Evolutionary conservation across 2,888 invertebrate species (phyloP), one percentile per base, ranked within the genome.

Genomic region (Eutolmus rufibarbis): DNA sequence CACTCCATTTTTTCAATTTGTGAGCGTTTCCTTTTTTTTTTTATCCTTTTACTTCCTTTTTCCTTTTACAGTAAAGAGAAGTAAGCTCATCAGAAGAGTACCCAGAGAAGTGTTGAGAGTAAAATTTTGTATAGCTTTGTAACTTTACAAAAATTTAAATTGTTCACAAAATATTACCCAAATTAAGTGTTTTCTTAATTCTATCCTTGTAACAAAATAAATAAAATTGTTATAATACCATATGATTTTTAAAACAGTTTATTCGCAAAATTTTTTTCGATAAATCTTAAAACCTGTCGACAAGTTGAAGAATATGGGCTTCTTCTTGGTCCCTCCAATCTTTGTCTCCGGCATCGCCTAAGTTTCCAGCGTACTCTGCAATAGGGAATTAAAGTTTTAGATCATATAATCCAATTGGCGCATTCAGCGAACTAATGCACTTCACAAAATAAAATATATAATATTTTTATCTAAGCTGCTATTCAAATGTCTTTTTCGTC

Each of bases 321-420:
- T 98, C 97, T 91, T 98, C 98, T 90, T 96, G 96, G 91, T 97
- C 96, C 90, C 96, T 95, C 95, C 97, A 97, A 90, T 97, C 96
- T 74, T 95, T 94, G 91, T 97, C 97, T 86, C 97, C 97, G 37
- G 96, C 96, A 91, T 98, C 98, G 0, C 98, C 98, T 89, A 98
- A 94, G 93, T 98, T 98, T 16, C 98, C 98, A 37, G 98, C 98
- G 92, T 98, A 98, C 93, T 98, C 98, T 97, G 93, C 23, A 91
- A 92, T 88, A 89, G 74, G 87, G 88, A 81, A 87, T n/a, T 87
- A 1, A 4, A 46, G 16, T 34, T 82, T 57, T 66, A 19, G 51
- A 0, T 0, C n/a, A 51, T 40, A 46, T 46, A 16, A 51, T n/a
- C 51, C 16, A 5, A 7, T 34, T 7, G 34, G 7, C 7, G 34